Percentiles rank a stretch among this genome's conserved stretches.
phyloP scores from a whole-genome alignment of 30 jellyfish, hydroid and myxozoan genomes.

The Nemopilema nomurai region DNA sequence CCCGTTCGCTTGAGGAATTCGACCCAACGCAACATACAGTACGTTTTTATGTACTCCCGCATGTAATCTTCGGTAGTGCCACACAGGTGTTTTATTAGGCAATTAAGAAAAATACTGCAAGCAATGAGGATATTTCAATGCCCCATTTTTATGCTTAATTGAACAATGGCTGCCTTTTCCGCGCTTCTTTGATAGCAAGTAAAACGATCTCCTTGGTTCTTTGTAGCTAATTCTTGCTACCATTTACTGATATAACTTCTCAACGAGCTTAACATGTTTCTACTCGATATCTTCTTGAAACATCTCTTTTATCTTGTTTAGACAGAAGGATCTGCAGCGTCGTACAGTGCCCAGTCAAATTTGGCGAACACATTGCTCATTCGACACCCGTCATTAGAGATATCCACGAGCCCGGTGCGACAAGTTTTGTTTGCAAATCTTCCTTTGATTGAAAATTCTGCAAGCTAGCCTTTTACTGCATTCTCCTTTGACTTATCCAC shows the following conservation, averaged over 20 bases:
- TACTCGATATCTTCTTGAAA: too few species aligned
- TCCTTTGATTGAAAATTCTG: background rate
- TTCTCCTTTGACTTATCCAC: background rate
- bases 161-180: too few species aligned
- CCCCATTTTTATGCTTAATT: too few species aligned
- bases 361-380: constrained; percentile 57
- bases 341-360: constrained; percentile 36
- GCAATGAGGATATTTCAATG: too few species aligned
- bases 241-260: too few species aligned
- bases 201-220: background rate
- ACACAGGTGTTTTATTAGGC: too few species aligned
- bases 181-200: background rate
- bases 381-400: constrained; percentile 81
- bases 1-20: constrained; percentile 94
- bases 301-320: too few species aligned
- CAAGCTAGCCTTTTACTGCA: background rate
- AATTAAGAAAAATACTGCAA: too few species aligned
- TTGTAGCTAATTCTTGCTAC: background rate
- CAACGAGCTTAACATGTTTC: too few species aligned
- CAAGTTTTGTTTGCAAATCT: too few species aligned
- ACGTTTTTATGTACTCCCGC: background rate
- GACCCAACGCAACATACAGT: constrained; percentile 69
- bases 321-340: constrained; percentile 28
- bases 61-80: too few species aligned
- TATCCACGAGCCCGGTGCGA: constrained; percentile 93